Evolutionary conservation across 2,888 invertebrate species (phyloP), one percentile per base, ranked within the genome.

Genomic region (Girardia tigrina): DNA sequence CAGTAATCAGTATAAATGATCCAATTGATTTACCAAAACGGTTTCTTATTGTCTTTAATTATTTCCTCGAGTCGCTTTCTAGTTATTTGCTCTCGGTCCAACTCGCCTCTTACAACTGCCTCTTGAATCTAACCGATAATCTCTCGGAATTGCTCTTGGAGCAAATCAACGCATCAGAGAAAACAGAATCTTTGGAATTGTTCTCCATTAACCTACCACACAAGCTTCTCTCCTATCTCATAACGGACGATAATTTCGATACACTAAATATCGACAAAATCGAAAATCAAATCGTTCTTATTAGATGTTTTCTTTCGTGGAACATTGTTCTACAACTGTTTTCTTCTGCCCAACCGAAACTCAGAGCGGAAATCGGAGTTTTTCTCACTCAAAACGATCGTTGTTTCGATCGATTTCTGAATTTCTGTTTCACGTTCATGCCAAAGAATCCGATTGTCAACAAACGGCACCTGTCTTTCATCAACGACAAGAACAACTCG

Each of bases 391-490:
- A 56, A 56, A 56, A 56, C 56, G 56, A 56, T 16, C n/a, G 56
- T 20, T 56, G 56, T 16, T 56, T 56, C n/a, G 56, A 56, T 56
- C n/a, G 23, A 56, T 56, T 56, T 56, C 56, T 56, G 6, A 56
- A 56, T 56, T 56, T 56, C 56, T 56, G 56, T 23, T 56, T 56
- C 56, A 56, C 56, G n/a, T n/a, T 56, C 8, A 56, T 56, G 56
- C 56, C 56, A 12, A 56, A 56, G n/a, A 56, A 56, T 56, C 56
- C 56, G n/a, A 56, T 56, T 56, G 56, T 56, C 8, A 36, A 36
- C 16, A 36, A 36, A 16, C n/a, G 23, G 56, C 4, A 56, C 4
- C 6, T 2, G 4, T 8, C 4, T n/a, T 4, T 23, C 4, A 20
- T 56, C n/a, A 8, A 6, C n/a, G 4, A 4, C 56, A 2, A n/a